Evolutionary conservation across 53 echinoderm and acorn worm species (phyloP).

Genomic region (Astropecten irregularis): DNA sequence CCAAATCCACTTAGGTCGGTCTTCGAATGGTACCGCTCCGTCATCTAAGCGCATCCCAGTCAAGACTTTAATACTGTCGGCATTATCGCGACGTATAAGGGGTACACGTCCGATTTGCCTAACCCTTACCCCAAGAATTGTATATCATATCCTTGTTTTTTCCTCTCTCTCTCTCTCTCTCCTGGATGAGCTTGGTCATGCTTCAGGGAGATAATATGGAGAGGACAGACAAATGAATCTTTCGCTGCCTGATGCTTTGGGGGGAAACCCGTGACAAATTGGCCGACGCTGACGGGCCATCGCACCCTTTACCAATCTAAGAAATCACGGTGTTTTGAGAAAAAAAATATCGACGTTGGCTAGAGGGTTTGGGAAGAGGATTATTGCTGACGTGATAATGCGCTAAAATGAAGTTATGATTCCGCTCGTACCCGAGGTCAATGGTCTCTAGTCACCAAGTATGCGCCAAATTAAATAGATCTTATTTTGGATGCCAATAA

Average conservation of each 20-base stretch:
- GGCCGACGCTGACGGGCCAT: not conserved
- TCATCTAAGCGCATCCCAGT: not conserved
- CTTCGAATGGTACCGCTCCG: not conserved
- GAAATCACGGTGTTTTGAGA: slow-evolving; percentile 34
- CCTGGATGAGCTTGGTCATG: not conserved
- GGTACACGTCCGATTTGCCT: too few species aligned
- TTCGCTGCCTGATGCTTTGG: not conserved
- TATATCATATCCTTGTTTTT: not conserved
- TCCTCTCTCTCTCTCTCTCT: too few species aligned
- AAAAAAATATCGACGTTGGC: slow-evolving; percentile 18
- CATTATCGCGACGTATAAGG: not conserved
- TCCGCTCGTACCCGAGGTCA: slow-evolving; percentile 1
- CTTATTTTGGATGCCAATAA: too few species aligned
- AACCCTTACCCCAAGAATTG: not conserved
- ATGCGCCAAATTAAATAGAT: too few species aligned
- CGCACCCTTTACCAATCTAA: slow-evolving; percentile 25
- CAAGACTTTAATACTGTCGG: not conserved
- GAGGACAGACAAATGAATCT: not conserved
- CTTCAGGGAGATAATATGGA: not conserved
- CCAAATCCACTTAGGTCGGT: slow-evolving; percentile 33
- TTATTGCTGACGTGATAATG: slow-evolving; percentile 15
- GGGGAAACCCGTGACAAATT: not conserved
- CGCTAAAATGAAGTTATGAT: slow-evolving; percentile 23
- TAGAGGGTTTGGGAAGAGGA: not conserved
- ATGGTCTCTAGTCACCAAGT: not conserved